Conservation (phyloP, 2,888 invertebrate genomes). For the Epicampocera succincta region DNA sequence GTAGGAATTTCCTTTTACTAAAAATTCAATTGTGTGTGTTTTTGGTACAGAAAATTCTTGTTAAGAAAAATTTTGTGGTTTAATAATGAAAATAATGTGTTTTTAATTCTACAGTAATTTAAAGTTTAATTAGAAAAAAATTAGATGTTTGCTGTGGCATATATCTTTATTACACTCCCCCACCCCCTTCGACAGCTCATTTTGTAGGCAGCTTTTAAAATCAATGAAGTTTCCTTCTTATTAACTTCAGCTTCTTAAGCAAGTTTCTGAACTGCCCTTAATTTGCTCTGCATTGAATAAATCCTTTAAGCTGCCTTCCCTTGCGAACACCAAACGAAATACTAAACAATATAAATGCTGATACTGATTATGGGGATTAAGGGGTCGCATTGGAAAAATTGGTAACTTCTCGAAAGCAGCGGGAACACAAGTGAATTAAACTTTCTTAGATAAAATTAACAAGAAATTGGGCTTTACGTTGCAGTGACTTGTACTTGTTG, state of each 20-base stretch:
- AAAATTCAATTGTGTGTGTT: too few relatives aligned
- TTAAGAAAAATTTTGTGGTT: too few relatives aligned
- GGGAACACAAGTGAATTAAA: conserved; percentile 12
- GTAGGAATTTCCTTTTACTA: too few relatives aligned
- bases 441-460: conserved; percentile 66
- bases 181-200: neutral
- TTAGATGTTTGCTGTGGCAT: too few relatives aligned
- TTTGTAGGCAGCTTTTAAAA: neutral
- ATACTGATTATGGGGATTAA: conserved; percentile 65
- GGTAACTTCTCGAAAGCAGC: conserved; percentile 22
- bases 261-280: neutral
- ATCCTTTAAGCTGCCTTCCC: conserved; percentile 2
- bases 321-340: neutral
- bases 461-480: conserved; percentile 49
- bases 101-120: too few relatives aligned
- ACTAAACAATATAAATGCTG: conserved; percentile 43
- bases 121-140: too few relatives aligned
- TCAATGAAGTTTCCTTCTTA: conserved; percentile 15
- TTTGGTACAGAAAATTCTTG: too few relatives aligned
- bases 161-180: neutral
- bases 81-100: too few relatives aligned
- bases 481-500: conserved; percentile 50
- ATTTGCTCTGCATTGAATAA: conserved; percentile 9
- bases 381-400: conserved; percentile 53
- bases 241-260: conserved; percentile 2